Percentiles rank a stretch among this genome's conserved stretches.
Evolutionary conservation across 2,797 vertebrate genomes (phyloP).

Genomic region (Fistularia tabacaria): DNA sequence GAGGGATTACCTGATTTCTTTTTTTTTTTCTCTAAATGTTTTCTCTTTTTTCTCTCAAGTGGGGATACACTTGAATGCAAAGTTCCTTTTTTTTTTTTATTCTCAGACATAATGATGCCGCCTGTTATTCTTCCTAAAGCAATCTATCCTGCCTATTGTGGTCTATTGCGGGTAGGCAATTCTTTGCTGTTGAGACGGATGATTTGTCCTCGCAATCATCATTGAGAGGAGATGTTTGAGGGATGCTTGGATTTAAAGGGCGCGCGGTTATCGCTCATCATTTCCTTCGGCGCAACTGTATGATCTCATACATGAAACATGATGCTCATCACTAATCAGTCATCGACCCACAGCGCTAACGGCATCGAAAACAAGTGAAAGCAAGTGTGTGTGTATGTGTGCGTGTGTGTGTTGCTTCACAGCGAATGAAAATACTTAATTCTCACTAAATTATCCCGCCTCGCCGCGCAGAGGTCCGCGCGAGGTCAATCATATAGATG

Average conservation of each 20-base stretch:
- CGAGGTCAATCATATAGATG: constrained; percentile 6
- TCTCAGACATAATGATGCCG: constrained; percentile 2
- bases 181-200: background rate
- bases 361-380: too few species aligned
- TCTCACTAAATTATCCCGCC: background rate
- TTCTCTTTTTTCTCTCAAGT: background rate
- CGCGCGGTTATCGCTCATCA: background rate
- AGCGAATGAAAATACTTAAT: too few species aligned
- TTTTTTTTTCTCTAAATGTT: constrained; percentile 4
- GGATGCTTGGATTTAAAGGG: background rate
- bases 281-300: too few species aligned
- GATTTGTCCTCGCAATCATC: background rate
- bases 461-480: background rate
- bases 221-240: background rate
- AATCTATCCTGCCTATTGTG: constrained; percentile 5
- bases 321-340: too few species aligned
- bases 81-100: background rate
- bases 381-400: too few species aligned
- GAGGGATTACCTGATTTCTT: background rate
- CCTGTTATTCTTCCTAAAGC: constrained; percentile 5
- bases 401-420: too few species aligned
- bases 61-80: constrained; percentile 3
- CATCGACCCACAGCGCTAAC: too few species aligned
- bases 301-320: too few species aligned
- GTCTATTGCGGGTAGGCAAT: background rate